Percentiles rank a stretch among this genome's conserved stretches.
Conservation (phyloP, 2,888 invertebrate species). For the Teleogryllus oceanicus region DNA sequence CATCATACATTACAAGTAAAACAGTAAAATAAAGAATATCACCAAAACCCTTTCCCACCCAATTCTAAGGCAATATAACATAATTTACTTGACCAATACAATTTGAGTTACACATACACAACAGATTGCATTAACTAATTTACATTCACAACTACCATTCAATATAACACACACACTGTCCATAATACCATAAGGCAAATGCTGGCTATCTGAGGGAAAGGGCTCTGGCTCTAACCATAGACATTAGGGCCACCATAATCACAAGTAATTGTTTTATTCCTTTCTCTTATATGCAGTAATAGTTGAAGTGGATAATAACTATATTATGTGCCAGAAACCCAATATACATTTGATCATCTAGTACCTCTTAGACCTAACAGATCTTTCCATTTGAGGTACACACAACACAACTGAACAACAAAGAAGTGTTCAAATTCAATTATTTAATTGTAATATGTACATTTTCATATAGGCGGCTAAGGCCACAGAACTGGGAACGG, state of each 20-base stretch:
- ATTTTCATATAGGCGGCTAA: not conserved
- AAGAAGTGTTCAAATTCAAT: not conserved
- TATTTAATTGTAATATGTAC: not conserved
- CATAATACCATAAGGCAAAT: no score
- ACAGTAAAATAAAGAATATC: no score
- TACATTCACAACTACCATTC: not conserved
- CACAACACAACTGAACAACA: not conserved
- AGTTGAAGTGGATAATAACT: not conserved
- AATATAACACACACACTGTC: not conserved
- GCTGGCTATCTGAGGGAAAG: no score
- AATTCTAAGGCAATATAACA: not conserved
- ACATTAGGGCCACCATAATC: not conserved
- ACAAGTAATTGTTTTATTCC: slow-evolving; percentile 7
- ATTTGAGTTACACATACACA: not conserved
- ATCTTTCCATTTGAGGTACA: not conserved
- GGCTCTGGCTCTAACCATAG: no score
- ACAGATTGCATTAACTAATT: not conserved
- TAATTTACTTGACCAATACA: not conserved
- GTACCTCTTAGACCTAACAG: no score
- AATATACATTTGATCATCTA: no score
- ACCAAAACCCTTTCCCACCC: slow-evolving; percentile 6
- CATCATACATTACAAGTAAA: no score
- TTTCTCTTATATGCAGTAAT: not conserved
- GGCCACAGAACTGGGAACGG: not conserved
- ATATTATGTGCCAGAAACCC: no score